These are phyloP conservation scores for Eupithecia subfuscata DNA, from an alignment of 2,888 invertebrate genomes.

Conservation along the genomic window DNA sequence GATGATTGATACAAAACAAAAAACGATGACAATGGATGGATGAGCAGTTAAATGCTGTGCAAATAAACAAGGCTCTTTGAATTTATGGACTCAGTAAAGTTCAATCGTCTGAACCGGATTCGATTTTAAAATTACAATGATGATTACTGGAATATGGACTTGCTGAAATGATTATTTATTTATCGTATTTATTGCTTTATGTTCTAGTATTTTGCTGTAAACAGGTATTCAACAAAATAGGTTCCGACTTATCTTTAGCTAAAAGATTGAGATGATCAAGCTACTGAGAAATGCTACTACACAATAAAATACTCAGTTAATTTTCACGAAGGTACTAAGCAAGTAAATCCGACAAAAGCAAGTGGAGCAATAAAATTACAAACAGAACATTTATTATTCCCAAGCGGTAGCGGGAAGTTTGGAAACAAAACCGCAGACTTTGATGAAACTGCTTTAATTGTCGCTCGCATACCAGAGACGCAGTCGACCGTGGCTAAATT, in stretches of 20 bases:
- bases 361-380: background rate
- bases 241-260: background rate
- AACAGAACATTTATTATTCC: slow-evolving; percentile 14
- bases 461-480: slow-evolving; percentile 64
- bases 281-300: too few species aligned
- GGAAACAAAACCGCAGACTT: slow-evolving; percentile 54
- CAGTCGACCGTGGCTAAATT: slow-evolving; percentile 65
- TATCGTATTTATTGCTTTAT: background rate
- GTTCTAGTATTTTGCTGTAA: background rate
- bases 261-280: background rate
- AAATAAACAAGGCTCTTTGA: slow-evolving; percentile 21
- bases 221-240: background rate
- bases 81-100: slow-evolving; percentile 7
- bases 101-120: background rate
- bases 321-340: background rate
- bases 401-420: slow-evolving; percentile 65
- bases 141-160: background rate
- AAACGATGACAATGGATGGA: slow-evolving; percentile 29
- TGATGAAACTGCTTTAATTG: slow-evolving; percentile 71
- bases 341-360: slow-evolving; percentile 5
- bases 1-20: slow-evolving; percentile 38
- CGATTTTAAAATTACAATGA: slow-evolving; percentile 8
- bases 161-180: background rate
- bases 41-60: slow-evolving; percentile 25
- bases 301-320: background rate